These are phyloP conservation scores for Drosophila tsacasi DNA, from an alignment of 1,140 invertebrate species.

Conservation along the genomic window DNA sequence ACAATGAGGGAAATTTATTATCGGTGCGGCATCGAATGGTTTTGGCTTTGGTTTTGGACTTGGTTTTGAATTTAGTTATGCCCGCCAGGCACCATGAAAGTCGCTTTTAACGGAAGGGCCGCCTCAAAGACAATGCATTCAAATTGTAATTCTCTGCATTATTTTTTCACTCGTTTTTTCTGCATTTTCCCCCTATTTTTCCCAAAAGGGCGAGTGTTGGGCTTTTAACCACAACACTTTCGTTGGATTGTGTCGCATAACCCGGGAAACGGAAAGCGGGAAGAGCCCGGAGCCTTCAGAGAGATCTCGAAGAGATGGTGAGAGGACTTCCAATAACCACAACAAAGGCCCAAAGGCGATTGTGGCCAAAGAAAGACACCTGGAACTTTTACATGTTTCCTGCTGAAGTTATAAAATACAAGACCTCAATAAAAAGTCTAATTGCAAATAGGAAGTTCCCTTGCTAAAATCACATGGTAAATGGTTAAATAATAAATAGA, in stretches of 20 bases:
- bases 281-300: constrained; percentile 19
- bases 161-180: constrained; percentile 22
- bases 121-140: constrained; percentile 67
- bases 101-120: constrained; percentile 72
- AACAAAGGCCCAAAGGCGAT: constrained; percentile 43
- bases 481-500: constrained; percentile 10
- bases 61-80: constrained; percentile 25
- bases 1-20: constrained; percentile 83
- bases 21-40: constrained; percentile 77
- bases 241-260: constrained; percentile 48
- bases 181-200: constrained; percentile 1
- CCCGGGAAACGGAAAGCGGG: constrained; percentile 28
- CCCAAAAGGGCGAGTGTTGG: constrained; percentile 47
- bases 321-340: constrained; percentile 42
- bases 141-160: constrained; percentile 67
- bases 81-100: constrained; percentile 59
- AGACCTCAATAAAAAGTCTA: constrained; percentile 10
- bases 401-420: constrained; percentile 3
- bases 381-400: constrained; percentile 41
- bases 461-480: not conserved
- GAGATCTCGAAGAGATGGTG: constrained; percentile 17
- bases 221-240: constrained; percentile 51
- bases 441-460: constrained; percentile 11
- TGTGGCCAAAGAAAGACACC: constrained; percentile 37
- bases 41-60: constrained; percentile 62